Percentiles rank a stretch among this genome's conserved stretches.
phyloP scores from a whole-genome alignment of 2,113 vertebrate species.

The Caranx ignobilis region DNA sequence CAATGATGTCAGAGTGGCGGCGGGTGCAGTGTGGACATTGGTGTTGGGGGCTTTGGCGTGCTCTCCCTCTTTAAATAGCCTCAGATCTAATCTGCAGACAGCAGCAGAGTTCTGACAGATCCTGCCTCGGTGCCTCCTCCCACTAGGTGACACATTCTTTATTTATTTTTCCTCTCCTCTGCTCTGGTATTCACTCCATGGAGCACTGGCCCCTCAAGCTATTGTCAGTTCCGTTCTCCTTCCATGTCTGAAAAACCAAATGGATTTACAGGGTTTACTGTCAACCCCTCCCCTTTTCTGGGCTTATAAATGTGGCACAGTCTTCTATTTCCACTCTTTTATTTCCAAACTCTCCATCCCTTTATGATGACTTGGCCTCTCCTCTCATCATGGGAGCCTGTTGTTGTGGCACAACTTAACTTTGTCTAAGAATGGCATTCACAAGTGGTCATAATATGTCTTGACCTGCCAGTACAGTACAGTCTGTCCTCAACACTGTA shows the following conservation, averaged over 20 bases:
- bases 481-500: constrained; percentile 17
- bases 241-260: constrained; percentile 83
- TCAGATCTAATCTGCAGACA: constrained; percentile 85
- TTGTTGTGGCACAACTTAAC: constrained; percentile 25
- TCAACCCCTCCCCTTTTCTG: constrained; percentile 74
- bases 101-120: constrained; percentile 85
- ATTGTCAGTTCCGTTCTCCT: constrained; percentile 85
- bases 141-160: constrained; percentile 83
- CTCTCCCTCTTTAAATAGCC: constrained; percentile 82
- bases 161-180: constrained; percentile 76
- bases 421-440: constrained; percentile 50
- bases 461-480: constrained; percentile 27
- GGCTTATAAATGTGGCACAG: constrained; percentile 49
- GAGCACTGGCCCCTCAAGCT: constrained; percentile 81
- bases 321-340: constrained; percentile 62
- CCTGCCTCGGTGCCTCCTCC: constrained; percentile 79
- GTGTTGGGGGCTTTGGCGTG: constrained; percentile 52
- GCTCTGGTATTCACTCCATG: constrained; percentile 82
- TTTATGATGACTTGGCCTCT: constrained; percentile 68
- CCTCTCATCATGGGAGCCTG: constrained; percentile 44
- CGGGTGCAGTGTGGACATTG: constrained; percentile 64
- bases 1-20: constrained; percentile 63
- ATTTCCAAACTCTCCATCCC: constrained; percentile 65
- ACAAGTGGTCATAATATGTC: constrained; percentile 32
- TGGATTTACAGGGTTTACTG: constrained; percentile 83